phyloP scores from a whole-genome alignment of 2,113 vertebrate genomes.

The Anthoscopus minutus region DNA sequence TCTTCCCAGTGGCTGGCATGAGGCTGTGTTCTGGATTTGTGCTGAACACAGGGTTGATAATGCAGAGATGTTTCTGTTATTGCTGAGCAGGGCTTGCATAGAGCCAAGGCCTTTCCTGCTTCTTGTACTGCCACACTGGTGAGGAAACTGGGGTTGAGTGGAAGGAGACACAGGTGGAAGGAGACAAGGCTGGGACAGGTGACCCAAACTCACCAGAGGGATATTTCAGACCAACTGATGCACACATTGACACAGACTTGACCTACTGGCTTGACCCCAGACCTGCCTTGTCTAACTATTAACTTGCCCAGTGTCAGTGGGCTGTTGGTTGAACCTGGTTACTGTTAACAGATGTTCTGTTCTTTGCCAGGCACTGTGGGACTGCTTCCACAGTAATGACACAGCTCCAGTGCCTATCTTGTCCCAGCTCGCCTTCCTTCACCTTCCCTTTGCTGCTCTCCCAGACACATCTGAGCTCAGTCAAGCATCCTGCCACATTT shows the following conservation, averaged over 20 bases:
- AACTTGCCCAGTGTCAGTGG: neutral
- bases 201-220: neutral
- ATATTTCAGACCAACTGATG: neutral
- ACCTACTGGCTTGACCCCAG: neutral
- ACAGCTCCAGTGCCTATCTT: neutral
- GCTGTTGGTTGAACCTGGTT: neutral
- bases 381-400: neutral
- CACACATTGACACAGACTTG: neutral
- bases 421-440: neutral
- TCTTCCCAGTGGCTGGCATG: neutral
- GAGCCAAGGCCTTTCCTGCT: neutral
- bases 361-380: neutral
- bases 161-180: neutral
- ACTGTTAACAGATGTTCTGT: neutral
- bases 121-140: rapidly evolving
- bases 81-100: neutral
- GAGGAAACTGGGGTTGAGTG: neutral
- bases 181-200: neutral
- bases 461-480: neutral
- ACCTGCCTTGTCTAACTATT: neutral
- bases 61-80: neutral
- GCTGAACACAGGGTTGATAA: no score
- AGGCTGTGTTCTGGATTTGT: neutral
- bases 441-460: neutral
- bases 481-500: neutral